Conservation (phyloP, 1,140 invertebrate genomes). For the Wasmannia auropunctata region DNA sequence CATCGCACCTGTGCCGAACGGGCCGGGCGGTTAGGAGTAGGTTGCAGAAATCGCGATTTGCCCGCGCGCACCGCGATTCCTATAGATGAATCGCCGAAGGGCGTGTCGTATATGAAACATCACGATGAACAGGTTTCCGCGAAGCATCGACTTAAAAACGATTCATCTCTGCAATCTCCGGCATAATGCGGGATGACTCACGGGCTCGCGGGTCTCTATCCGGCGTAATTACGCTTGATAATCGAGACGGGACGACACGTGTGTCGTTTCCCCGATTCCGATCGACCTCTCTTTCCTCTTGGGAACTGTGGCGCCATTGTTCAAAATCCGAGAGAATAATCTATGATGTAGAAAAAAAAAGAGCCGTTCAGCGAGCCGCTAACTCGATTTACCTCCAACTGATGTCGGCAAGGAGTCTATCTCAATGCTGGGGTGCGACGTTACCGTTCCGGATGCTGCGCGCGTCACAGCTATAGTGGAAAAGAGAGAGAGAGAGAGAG, state of each 20-base stretch:
- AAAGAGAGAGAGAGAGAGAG: too few species aligned
- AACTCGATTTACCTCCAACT: not conserved
- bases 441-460: not conserved
- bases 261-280: constrained; percentile 55
- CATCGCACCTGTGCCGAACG: not conserved
- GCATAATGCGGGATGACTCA: constrained; percentile 72
- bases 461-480: not conserved
- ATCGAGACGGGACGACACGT: constrained; percentile 28
- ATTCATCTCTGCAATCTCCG: constrained; percentile 66
- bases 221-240: constrained; percentile 69
- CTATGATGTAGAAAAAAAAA: not conserved
- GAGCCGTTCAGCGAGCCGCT: not conserved
- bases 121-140: constrained; percentile 23
- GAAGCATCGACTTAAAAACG: constrained; percentile 54
- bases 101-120: constrained; percentile 47
- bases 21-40: too few species aligned
- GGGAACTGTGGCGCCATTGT: not conserved
- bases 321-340: not conserved
- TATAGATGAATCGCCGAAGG: not conserved
- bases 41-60: not conserved
- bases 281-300: constrained; percentile 1
- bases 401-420: not conserved
- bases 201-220: constrained; percentile 52
- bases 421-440: not conserved
- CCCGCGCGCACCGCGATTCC: not conserved